These are phyloP conservation scores for Pantherophis alleghaniensis DNA, from an alignment of 2,797 vertebrate species.

Conservation along the genomic window DNA sequence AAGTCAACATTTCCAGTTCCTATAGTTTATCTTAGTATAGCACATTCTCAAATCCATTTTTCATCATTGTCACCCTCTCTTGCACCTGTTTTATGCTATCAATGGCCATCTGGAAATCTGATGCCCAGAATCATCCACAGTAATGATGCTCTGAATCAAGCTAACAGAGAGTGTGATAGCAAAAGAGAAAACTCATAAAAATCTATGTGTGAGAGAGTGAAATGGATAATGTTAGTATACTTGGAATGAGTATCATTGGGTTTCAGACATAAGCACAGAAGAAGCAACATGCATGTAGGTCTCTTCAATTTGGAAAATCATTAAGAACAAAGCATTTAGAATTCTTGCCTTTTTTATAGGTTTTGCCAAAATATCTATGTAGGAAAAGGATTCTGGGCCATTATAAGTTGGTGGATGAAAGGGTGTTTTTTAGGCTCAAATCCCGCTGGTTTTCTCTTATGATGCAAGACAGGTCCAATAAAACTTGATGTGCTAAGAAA, in stretches of 20 bases:
- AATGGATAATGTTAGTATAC: not conserved
- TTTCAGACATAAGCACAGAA: not conserved
- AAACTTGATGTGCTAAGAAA: not conserved
- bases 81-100: not conserved
- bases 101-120: not conserved
- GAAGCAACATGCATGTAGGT: not conserved
- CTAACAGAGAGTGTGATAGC: not conserved
- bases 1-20: not conserved
- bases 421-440: not conserved
- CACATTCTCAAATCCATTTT: not conserved
- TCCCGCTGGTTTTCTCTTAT: not conserved
- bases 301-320: not conserved
- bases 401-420: not conserved
- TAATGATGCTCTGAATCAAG: not conserved
- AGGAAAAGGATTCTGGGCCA: not conserved
- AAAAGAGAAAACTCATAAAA: not conserved
- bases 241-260: not conserved
- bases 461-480: not conserved
- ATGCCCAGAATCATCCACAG: not conserved
- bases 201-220: not conserved
- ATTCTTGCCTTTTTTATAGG: not conserved
- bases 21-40: not conserved
- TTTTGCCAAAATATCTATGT: not conserved
- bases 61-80: not conserved
- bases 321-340: not conserved